Conservation (phyloP, 2,797 vertebrate species). For the Ceryle rudis region DNA sequence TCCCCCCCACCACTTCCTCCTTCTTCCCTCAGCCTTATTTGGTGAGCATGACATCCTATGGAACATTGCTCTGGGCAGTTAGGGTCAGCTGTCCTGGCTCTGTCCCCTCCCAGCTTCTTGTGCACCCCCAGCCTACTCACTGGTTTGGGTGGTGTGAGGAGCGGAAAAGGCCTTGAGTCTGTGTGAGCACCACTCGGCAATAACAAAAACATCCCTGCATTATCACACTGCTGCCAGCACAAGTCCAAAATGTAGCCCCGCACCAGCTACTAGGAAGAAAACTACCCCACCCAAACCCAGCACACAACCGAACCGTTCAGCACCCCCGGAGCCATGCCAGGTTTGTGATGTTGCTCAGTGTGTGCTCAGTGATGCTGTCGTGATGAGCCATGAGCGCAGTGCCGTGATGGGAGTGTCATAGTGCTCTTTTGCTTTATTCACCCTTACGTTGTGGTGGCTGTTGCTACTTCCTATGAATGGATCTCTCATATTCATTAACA, state of each 20-base stretch:
- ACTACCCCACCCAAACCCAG: neutral
- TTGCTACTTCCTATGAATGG: neutral
- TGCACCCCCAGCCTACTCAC: neutral
- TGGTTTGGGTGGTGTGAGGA: neutral
- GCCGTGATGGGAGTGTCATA: neutral
- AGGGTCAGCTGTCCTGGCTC: neutral
- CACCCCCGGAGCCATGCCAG: accelerated
- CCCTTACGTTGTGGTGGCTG: neutral
- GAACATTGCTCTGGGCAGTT: neutral
- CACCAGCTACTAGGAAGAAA: neutral
- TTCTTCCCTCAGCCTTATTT: too few relatives aligned
- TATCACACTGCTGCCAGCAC: neutral
- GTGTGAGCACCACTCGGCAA: neutral
- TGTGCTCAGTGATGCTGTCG: accelerated
- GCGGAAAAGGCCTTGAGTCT: neutral
- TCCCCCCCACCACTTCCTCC: neutral
- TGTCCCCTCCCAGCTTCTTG: neutral
- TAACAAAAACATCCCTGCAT: neutral
- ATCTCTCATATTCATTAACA: neutral
- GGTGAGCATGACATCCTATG: neutral
- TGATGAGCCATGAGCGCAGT: neutral
- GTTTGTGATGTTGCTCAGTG: accelerated
- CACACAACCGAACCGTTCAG: accelerated
- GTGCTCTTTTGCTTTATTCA: neutral
- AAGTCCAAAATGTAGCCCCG: neutral